Percentiles rank a stretch among this genome's conserved stretches.
Conservation (phyloP, 2,113 vertebrate genomes). For the Zapornia atra region DNA sequence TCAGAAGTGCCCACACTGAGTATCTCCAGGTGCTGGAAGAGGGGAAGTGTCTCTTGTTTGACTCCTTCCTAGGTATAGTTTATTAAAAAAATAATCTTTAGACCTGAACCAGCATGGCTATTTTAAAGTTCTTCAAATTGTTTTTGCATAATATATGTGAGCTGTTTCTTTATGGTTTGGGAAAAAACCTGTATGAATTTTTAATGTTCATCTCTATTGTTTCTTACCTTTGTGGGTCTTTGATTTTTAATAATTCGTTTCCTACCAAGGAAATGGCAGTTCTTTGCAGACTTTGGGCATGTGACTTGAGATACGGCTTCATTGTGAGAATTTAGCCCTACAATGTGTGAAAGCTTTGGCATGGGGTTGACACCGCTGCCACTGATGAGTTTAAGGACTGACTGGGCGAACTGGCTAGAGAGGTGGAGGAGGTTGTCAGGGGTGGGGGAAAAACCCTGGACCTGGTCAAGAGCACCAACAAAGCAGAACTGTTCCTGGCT, state of each 20-base stretch:
- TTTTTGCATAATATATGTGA: background rate
- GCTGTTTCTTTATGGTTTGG: background rate
- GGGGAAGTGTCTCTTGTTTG: background rate
- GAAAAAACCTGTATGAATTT: background rate
- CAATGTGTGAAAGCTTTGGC: background rate
- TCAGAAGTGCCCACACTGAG: background rate
- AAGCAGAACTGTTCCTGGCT: background rate
- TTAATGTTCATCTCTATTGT: background rate
- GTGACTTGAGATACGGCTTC: background rate
- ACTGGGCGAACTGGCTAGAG: background rate
- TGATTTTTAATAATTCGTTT: background rate
- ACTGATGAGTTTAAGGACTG: background rate
- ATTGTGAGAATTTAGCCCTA: background rate
- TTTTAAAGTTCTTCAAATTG: background rate
- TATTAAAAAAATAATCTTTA: background rate
- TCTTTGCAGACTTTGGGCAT: background rate
- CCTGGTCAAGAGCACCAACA: background rate
- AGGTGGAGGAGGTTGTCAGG: background rate
- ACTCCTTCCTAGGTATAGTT: background rate
- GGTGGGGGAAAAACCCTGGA: background rate
- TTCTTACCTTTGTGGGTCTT: background rate
- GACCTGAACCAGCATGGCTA: background rate
- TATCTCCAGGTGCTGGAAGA: background rate
- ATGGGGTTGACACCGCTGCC: fast-evolving
- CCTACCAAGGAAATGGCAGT: background rate